These are phyloP conservation scores for Melikaiella ostensackeni DNA, from an alignment of 2,888 invertebrate genomes.

Conservation along the genomic window DNA sequence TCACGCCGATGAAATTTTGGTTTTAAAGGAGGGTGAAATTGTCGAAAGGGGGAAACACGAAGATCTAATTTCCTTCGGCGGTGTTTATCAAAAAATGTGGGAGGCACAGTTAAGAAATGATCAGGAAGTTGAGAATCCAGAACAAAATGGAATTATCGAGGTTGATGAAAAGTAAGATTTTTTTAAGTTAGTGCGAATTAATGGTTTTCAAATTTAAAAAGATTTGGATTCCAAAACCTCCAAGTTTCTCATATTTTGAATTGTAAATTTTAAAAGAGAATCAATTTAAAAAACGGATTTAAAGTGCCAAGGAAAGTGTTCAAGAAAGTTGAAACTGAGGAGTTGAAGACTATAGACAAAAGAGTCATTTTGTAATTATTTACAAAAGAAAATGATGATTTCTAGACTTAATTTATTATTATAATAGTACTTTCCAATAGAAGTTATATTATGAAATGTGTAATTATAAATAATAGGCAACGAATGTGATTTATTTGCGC, in stretches of 20 bases:
- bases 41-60: conserved; percentile 91
- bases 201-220: not conserved
- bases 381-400: not conserved
- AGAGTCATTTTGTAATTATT: not conserved
- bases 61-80: conserved; percentile 77
- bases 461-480: not conserved
- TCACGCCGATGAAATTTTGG: conserved; percentile 96
- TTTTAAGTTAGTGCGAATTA: not conserved
- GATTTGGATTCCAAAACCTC: not conserved
- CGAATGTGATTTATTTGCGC: not conserved
- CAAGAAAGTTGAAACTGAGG: not conserved
- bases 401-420: not conserved
- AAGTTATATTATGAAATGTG: not conserved
- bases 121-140: conserved; percentile 63
- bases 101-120: conserved; percentile 87
- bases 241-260: not conserved
- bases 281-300: not conserved
- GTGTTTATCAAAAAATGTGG: conserved; percentile 96
- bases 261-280: not conserved
- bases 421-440: not conserved
- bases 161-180: not conserved
- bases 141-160: not conserved
- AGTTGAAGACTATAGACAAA: not conserved
- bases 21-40: conserved; percentile 93
- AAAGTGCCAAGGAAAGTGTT: not conserved